A percentile compares a stretch with the other conserved stretches of the same genome.
Conservation (phyloP, 2,113 vertebrate species). For the Oncorhynchus gorbuscha region DNA sequence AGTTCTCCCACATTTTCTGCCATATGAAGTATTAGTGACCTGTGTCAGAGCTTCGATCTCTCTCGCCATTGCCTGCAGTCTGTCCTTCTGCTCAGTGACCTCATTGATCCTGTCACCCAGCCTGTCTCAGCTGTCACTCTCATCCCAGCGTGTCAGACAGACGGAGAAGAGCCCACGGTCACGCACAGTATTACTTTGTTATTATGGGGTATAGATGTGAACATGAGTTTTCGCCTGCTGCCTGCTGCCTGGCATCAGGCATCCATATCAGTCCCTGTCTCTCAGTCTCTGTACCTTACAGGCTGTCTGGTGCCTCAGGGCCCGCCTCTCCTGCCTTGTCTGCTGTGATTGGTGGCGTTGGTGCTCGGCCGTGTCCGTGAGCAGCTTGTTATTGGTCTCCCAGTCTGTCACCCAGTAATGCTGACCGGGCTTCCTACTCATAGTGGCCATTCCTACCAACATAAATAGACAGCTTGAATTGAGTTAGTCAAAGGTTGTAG, state of each 20-base stretch:
- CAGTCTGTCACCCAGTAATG: constrained; percentile 64
- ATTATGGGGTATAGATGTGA: not conserved
- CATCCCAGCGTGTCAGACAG: constrained; percentile 61
- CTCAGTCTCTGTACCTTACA: constrained; percentile 71
- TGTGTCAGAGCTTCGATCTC: constrained; percentile 73
- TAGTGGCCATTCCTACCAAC: not conserved
- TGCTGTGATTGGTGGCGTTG: constrained; percentile 70
- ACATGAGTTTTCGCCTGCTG: too few relatives aligned
- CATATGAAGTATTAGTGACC: constrained; percentile 30
- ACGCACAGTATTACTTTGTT: not conserved
- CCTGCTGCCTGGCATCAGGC: not conserved
- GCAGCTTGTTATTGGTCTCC: constrained; percentile 64
- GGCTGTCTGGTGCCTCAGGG: constrained; percentile 74
- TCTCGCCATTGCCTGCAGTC: constrained; percentile 66
- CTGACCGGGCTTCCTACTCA: constrained; percentile 58
- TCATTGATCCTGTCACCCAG: constrained; percentile 65
- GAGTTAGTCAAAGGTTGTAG: not conserved
- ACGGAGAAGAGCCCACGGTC: not conserved
- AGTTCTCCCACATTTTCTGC: too few relatives aligned
- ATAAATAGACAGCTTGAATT: not conserved
- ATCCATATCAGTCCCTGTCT: constrained; percentile 6
- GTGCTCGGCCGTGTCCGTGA: constrained; percentile 61
- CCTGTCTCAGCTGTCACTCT: constrained; percentile 65
- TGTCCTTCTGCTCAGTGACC: constrained; percentile 73
- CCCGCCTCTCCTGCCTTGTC: constrained; percentile 69